Base-by-base conservation (phyloP, 1,140 invertebrate species). In the Lucilia sericata region DNA sequence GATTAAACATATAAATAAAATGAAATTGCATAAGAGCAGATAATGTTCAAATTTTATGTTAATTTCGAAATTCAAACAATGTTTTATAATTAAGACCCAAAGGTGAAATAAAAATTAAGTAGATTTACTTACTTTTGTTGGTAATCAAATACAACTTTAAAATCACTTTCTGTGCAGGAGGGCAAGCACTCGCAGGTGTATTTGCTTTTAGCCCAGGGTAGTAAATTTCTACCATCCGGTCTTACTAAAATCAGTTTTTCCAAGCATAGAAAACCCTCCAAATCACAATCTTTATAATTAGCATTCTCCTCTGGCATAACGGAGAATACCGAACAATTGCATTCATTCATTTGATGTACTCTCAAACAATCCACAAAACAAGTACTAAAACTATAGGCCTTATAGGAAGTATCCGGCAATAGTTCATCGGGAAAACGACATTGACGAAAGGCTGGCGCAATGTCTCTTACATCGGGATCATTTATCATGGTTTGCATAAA, bases 291-390 rank as follows among this genome's bases (percentile, higher is more conserved):
- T 14, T 86, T 86, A 51, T 49, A 30, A n/a, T 82, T 60, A 0
- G 25, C 86, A 17, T 85, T 85, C 0, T 82, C 17, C 78, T 87
- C 82, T 7, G 88, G 88, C 47, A 86, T 85, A 49, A 89, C 83
- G 0, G 85, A 82, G 13, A 84, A 87, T 0, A 92, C 89, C 0
- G 92, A 91, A 82, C 93, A 94, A 75, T 92, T 92, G 84, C 93
- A 94, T 4, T 91, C 82, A 80, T 92, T 91, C 13, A 91, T 89
- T 74, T 91, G 89, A 19, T 86, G 76, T 1, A 82, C n/a, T 0
- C 91, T 88, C 5, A 92, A 86, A 85, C 93, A 93, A 60, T 93
- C 91, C 2, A 91, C 91, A 21, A 92, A 91, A 85, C 93, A 93
- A 1, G 92, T 90, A 51, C 91, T 93, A 84, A 93, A 93, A 84